Evolutionary conservation across 1,140 invertebrate species (phyloP), one percentile per base, ranked within the genome.

Genomic region (Mamestra configurata): DNA sequence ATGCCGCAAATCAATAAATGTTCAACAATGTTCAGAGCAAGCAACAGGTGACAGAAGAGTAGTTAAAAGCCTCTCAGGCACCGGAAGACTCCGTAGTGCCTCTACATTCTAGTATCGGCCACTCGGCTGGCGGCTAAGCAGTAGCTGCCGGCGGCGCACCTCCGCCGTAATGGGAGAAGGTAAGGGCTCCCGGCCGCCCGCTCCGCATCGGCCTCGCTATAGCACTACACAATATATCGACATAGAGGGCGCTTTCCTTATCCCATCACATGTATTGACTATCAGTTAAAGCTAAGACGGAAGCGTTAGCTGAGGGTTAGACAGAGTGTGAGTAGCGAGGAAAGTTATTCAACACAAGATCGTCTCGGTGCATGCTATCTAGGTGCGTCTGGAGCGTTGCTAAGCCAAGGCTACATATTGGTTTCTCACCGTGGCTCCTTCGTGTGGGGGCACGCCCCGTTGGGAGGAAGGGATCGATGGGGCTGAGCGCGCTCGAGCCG

Each of bases 141-240:
- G 84, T 89, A 85, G 85, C 88, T 85, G 82, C 90, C 90, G 91
- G 89, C 92, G 92, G 92, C 91, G 93, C 93, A 93, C 92, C 92
- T 92, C 92, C 93, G 93, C 93, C 93, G 95, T 96, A 96, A 96
- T 96, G 96, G 96, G 96, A 96, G 95, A 96, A 96, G 96, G 96
- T 95, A 94, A 95, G 95, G 91, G 93, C 90, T 95, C 93, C 91
- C 93, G 84, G 88, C 93, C 91, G 93, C 94, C 93, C 91, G 91
- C 93, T 91, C 92, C 91, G 86, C 91, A 83, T 83, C 88, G 90
- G 91, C 91, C 87, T 89, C 79, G 86, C 89, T 86, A 92, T 83
- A 88, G 82, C 79, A 89, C 85, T 91, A 90, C 85, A 88, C 70
- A 85, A 82, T 37, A 66, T 66, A 89, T 90, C 86, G 83, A 92